Conservation (phyloP, 2,888 invertebrate species). For the Ramazzottius varieornatus region DNA sequence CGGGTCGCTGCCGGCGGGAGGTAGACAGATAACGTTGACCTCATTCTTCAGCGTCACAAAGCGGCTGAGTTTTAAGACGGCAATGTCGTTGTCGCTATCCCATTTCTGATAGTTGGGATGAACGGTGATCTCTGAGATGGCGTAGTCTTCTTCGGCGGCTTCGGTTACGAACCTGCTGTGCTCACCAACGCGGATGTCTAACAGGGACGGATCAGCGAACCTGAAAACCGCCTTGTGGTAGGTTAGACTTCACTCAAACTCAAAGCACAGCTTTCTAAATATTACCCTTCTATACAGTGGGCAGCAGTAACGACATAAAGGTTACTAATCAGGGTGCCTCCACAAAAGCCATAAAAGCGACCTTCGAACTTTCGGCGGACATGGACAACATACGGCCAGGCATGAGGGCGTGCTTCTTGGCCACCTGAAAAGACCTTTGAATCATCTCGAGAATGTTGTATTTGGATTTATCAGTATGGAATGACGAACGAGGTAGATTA, state of each 20-base stretch:
- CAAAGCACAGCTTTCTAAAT: too few species aligned
- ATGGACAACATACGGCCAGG: conserved; percentile 6
- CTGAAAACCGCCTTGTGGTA: too few species aligned
- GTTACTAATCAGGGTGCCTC: conserved; percentile 3
- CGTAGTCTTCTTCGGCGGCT: neutral
- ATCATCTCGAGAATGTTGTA: neutral
- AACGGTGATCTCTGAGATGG: neutral
- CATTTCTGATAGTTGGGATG: neutral
- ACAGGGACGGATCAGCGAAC: neutral
- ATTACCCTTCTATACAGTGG: conserved; percentile 6
- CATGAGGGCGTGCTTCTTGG: neutral
- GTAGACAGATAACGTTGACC: neutral
- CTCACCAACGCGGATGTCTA: neutral
- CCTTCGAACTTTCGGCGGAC: neutral
- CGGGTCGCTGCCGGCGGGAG: neutral
- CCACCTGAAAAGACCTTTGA: conserved; percentile 4
- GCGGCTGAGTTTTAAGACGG: neutral
- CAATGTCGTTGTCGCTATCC: conserved; percentile 1
- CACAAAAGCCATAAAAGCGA: neutral
- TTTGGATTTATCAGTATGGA: neutral
- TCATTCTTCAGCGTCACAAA: neutral
- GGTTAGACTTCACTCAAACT: too few species aligned
- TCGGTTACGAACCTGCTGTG: neutral
- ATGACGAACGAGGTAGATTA: neutral
- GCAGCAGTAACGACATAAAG: conserved; percentile 6